Conservation (phyloP, 2,113 vertebrate genomes). For the Proteles cristata region DNA sequence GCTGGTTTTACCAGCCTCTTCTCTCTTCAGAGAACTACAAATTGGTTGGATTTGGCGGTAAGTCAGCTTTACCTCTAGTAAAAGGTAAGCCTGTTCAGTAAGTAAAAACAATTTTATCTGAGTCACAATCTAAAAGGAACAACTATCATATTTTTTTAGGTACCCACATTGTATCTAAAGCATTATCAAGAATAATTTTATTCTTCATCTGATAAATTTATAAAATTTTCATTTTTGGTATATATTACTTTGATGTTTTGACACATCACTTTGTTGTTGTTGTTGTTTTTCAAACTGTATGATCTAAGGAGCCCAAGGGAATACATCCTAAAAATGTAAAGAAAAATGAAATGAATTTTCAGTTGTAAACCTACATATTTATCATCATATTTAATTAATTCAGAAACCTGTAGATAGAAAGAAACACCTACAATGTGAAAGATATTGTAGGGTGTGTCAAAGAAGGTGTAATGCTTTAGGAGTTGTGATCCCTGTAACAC, state of each 20-base stretch:
- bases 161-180: background rate
- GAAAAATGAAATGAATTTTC: background rate
- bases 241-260: constrained; percentile 50
- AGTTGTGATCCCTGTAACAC: background rate
- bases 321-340: background rate
- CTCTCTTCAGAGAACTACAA: background rate
- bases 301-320: background rate
- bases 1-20: background rate
- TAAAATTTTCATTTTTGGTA: constrained; percentile 21
- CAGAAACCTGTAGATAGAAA: background rate
- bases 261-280: background rate
- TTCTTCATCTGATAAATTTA: constrained; percentile 21
- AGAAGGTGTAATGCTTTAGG: background rate
- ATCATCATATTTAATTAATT: background rate
- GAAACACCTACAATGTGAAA: background rate
- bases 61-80: background rate
- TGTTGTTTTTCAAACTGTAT: background rate
- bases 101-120: constrained; percentile 19
- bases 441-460: background rate
- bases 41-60: background rate
- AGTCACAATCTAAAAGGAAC: background rate
- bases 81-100: background rate
- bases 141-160: constrained; percentile 12
- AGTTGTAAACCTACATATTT: background rate
- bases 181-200: background rate